Conservation (phyloP, 1,140 invertebrate species). For the Drosophila erecta region DNA sequence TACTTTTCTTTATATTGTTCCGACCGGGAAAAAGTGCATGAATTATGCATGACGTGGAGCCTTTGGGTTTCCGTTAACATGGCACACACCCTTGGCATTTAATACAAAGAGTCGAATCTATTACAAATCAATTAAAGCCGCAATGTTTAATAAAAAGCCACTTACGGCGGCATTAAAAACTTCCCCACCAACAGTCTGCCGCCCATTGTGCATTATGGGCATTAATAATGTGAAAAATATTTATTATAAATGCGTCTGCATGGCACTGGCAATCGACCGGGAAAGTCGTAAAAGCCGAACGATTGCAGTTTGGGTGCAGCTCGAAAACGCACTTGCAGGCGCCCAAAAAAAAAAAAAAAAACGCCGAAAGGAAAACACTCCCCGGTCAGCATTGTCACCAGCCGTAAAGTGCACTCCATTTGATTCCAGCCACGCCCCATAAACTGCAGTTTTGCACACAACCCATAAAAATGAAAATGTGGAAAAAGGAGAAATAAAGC, state of each 20-base stretch:
- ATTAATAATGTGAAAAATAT: slow-evolving; percentile 54
- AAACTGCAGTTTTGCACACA: slow-evolving; percentile 43
- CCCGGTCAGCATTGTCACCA: slow-evolving; percentile 63
- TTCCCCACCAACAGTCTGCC: slow-evolving; percentile 51
- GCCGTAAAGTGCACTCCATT: slow-evolving; percentile 54
- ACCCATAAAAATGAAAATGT: slow-evolving; percentile 2
- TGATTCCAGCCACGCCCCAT: slow-evolving; percentile 54
- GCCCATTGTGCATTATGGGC: slow-evolving; percentile 53
- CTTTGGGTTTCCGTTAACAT: slow-evolving; percentile 74
- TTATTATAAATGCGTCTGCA: slow-evolving; percentile 67
- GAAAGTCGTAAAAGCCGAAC: slow-evolving; percentile 64
- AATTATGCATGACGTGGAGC: slow-evolving; percentile 75
- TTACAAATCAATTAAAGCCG: slow-evolving; percentile 82
- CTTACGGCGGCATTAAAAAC: slow-evolving; percentile 64
- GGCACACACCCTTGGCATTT: slow-evolving; percentile 62
- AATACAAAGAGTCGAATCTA: slow-evolving; percentile 55
- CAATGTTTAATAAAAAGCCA: slow-evolving; percentile 76
- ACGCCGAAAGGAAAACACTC: slow-evolving; percentile 36
- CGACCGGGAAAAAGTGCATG: slow-evolving; percentile 60
- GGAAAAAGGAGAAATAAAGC: slow-evolving; percentile 11
- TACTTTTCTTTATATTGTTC: slow-evolving; percentile 32
- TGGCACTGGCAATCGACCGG: slow-evolving; percentile 39
- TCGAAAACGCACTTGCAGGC: slow-evolving; percentile 40
- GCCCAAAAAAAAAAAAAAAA: slow-evolving; percentile 23
- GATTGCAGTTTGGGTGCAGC: slow-evolving; percentile 60